Conservation (phyloP, 2,888 invertebrate species). For the Epiblema foenella region DNA sequence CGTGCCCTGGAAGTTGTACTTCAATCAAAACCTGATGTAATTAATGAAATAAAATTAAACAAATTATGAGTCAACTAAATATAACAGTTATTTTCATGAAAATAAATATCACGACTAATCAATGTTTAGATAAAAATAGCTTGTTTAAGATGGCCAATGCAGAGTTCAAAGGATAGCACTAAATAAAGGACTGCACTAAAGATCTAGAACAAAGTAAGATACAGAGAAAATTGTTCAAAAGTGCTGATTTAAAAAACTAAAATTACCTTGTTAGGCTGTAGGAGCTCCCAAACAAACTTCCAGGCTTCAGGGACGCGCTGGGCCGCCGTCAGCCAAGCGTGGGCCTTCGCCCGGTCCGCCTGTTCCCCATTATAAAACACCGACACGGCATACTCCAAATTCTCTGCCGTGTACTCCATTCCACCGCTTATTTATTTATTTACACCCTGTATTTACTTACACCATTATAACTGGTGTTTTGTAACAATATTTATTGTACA, state of each 20-base stretch:
- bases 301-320: slow-evolving; percentile 95
- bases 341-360: slow-evolving; percentile 90
- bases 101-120: slow-evolving; percentile 2
- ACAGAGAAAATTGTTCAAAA: not conserved
- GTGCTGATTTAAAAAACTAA: not conserved
- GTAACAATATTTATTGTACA: slow-evolving; percentile 31
- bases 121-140: slow-evolving; percentile 23
- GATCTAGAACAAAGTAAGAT: not conserved
- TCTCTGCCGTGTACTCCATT: slow-evolving; percentile 87
- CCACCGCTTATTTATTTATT: slow-evolving; percentile 24
- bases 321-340: slow-evolving; percentile 93
- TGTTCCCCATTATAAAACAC: slow-evolving; percentile 87
- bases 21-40: slow-evolving; percentile 41
- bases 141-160: not conserved
- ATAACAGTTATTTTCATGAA: slow-evolving; percentile 18
- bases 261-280: slow-evolving; percentile 91
- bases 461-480: slow-evolving; percentile 34
- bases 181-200: not conserved
- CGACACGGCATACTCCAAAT: slow-evolving; percentile 88
- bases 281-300: slow-evolving; percentile 96
- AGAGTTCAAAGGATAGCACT: not conserved
- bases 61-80: slow-evolving; percentile 36
- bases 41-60: slow-evolving; percentile 40
- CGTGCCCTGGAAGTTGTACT: slow-evolving; percentile 85
- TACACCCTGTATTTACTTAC: slow-evolving; percentile 23